Evolutionary conservation across 2,888 invertebrate genomes (phyloP).

Genomic region (Nymphalis urticae): DNA sequence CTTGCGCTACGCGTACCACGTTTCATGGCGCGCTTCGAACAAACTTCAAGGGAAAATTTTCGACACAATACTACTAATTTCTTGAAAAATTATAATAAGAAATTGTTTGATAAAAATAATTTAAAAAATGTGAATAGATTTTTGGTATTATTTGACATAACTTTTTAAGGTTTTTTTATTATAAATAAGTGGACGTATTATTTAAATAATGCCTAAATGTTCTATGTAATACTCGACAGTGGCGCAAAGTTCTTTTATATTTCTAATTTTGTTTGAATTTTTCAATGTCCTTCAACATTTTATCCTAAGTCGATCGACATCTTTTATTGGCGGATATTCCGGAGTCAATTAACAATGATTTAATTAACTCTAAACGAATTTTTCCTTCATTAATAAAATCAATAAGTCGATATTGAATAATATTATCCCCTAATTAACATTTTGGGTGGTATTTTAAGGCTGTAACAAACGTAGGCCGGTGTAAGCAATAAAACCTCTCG

Average conservation of each 20-base stretch:
- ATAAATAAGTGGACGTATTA: too few species aligned
- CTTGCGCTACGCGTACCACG: slow-evolving; percentile 48
- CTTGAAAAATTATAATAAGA: neutral
- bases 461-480: slow-evolving; percentile 67
- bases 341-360: slow-evolving; percentile 24
- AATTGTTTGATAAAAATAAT: neutral
- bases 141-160: too few species aligned
- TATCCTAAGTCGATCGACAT: neutral
- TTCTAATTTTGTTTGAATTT: slow-evolving; percentile 9
- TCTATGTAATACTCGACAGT: neutral
- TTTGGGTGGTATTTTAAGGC: slow-evolving; percentile 73
- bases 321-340: slow-evolving; percentile 8
- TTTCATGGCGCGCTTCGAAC: slow-evolving; percentile 5
- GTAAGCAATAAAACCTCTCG: slow-evolving; percentile 76
- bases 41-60: slow-evolving; percentile 3
- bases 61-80: neutral
- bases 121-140: too few species aligned
- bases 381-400: slow-evolving; percentile 49
- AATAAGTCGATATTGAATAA: slow-evolving; percentile 67
- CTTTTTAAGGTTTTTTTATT: too few species aligned
- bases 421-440: slow-evolving; percentile 78
- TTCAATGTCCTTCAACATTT: neutral
- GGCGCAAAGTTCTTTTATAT: neutral
- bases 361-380: slow-evolving; percentile 25
- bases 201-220: too few species aligned